phyloP scores from a whole-genome alignment of 2,797 vertebrate species.

The Cottoperca gobio region DNA sequence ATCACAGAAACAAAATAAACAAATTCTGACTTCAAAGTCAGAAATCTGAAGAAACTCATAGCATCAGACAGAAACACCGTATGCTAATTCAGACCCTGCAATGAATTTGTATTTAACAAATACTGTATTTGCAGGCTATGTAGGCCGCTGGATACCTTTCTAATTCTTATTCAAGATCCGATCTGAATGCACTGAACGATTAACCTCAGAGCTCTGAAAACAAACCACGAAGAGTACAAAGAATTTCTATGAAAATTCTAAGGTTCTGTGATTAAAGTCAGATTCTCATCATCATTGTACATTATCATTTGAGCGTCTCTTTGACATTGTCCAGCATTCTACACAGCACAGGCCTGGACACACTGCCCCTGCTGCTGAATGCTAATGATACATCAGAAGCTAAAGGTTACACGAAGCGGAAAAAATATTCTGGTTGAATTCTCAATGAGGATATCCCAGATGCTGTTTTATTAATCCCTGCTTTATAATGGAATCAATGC shows the following conservation, averaged over 20 bases:
- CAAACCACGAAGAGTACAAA: not conserved
- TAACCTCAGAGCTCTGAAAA: too few relatives aligned
- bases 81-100: not conserved
- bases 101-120: not conserved
- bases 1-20: not conserved
- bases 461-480: not conserved
- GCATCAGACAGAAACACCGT: not conserved
- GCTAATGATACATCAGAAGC: not conserved
- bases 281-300: not conserved
- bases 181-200: not conserved
- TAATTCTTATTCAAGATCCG: not conserved
- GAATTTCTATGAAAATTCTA: not conserved
- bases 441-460: slow-evolving; percentile 5
- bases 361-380: slow-evolving; percentile 1
- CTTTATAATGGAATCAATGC: slow-evolving; percentile 16
- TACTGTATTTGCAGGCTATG: not conserved
- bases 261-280: not conserved
- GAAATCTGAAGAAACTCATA: too few relatives aligned
- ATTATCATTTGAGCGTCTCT: not conserved
- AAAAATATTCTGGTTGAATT: slow-evolving; percentile 6
- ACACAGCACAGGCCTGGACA: not conserved
- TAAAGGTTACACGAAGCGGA: not conserved
- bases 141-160: not conserved
- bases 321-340: not conserved
- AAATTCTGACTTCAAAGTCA: too few relatives aligned